Evolutionary conservation across 2,113 vertebrate species (phyloP).

Genomic region (Oryzias woworae): DNA sequence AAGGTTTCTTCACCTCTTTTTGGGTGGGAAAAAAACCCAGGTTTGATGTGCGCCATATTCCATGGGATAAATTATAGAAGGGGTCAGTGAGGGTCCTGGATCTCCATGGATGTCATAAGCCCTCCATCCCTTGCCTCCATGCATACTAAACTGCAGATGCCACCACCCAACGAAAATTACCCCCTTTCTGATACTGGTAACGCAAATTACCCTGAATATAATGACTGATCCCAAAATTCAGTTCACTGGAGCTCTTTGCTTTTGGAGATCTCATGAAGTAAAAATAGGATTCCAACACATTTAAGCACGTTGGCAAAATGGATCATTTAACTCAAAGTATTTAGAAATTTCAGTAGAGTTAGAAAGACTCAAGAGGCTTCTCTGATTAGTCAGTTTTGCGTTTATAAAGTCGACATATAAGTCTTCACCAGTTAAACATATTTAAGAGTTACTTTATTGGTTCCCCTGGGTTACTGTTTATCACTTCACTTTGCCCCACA

Average conservation of each 20-base stretch:
- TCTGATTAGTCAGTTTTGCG: too few species aligned
- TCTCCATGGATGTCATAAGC: slow-evolving; percentile 74
- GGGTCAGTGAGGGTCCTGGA: slow-evolving; percentile 78
- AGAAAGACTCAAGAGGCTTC: neutral
- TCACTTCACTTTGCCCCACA: too few species aligned
- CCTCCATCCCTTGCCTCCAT: slow-evolving; percentile 56
- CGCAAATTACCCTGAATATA: slow-evolving; percentile 74
- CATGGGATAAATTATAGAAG: slow-evolving; percentile 81
- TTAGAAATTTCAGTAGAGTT: slow-evolving; percentile 1
- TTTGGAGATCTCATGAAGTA: slow-evolving; percentile 17
- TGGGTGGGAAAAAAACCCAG: slow-evolving; percentile 60
- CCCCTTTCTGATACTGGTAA: slow-evolving; percentile 37
- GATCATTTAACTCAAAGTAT: slow-evolving; percentile 10
- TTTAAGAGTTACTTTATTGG: too few species aligned
- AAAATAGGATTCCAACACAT: slow-evolving; percentile 1
- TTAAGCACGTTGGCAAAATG: neutral
- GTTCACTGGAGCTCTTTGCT: slow-evolving; percentile 12
- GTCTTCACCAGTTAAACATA: too few species aligned
- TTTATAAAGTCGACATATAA: too few species aligned
- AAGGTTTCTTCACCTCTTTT: slow-evolving; percentile 67
- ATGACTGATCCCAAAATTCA: slow-evolving; percentile 55
- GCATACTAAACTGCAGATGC: slow-evolving; percentile 74
- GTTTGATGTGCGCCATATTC: slow-evolving; percentile 68
- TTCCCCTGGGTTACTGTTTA: too few species aligned
- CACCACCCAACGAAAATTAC: slow-evolving; percentile 66